Evolutionary conservation across 2,888 invertebrate genomes (phyloP).

Genomic region (Megaustenia siamemsis): DNA sequence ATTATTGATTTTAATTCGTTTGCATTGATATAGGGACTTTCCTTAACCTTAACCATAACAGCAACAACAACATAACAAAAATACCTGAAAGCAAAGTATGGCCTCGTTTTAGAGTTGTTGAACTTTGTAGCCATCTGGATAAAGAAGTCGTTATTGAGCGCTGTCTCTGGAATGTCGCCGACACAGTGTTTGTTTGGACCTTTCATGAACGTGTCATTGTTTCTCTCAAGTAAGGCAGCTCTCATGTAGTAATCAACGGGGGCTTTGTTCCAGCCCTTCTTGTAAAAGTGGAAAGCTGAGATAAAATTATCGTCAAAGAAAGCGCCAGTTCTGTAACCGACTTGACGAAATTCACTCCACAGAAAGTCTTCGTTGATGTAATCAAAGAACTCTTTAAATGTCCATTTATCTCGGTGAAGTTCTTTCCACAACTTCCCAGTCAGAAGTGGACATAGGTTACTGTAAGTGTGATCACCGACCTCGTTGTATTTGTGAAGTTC

Average conservation of each 20-base stretch:
- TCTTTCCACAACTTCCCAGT: background rate
- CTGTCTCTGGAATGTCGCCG: conserved; percentile 34
- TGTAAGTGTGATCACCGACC: conserved; percentile 2
- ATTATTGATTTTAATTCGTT: no score
- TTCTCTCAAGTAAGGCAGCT: background rate
- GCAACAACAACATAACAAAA: no score
- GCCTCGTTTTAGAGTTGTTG: conserved; percentile 15
- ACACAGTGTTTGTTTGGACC: background rate
- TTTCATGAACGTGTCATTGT: background rate
- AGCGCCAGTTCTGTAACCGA: conserved; percentile 24
- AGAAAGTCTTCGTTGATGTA: background rate
- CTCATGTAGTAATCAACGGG: conserved; percentile 34
- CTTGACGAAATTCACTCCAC: conserved; percentile 34
- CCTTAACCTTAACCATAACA: no score
- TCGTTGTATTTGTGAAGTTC: conserved; percentile 37
- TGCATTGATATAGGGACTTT: no score
- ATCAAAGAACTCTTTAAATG: background rate
- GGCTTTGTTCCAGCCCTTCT: conserved; percentile 22
- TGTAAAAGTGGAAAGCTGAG: conserved; percentile 34
- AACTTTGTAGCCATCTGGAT: conserved; percentile 22
- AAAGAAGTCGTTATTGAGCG: background rate
- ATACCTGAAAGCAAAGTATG: conserved; percentile 37
- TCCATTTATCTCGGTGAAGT: background rate
- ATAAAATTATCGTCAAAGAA: background rate
- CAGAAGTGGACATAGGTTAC: background rate